Conservation (phyloP, 2,113 vertebrate genomes). For the Serinus canaria region DNA sequence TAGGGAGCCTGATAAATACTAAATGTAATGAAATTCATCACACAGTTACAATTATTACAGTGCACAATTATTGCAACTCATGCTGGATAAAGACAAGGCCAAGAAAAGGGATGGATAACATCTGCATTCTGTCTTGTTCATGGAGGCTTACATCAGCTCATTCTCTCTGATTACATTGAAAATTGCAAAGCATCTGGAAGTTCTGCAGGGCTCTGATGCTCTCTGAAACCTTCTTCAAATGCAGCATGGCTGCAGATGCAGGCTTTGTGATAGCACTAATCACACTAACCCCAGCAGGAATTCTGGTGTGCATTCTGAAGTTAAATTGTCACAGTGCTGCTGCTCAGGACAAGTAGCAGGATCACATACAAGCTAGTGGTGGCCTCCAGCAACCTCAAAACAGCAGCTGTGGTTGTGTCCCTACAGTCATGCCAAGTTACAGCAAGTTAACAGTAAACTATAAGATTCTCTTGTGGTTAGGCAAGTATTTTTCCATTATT, state of each 20-base stretch:
- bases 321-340: background rate
- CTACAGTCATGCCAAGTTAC: background rate
- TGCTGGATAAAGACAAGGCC: background rate
- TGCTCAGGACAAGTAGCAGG: background rate
- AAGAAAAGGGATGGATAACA: background rate
- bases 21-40: background rate
- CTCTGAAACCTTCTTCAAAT: background rate
- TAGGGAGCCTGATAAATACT: background rate
- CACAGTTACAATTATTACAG: background rate
- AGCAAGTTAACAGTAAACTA: background rate
- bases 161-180: background rate
- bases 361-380: background rate
- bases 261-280: background rate
- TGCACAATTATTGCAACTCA: background rate
- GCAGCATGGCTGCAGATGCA: background rate
- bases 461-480: background rate
- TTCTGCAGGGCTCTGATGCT: background rate
- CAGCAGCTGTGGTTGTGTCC: conserved; percentile 1
- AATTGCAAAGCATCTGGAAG: background rate
- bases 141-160: background rate
- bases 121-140: background rate
- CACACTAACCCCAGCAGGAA: background rate
- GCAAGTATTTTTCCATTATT: background rate
- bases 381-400: conserved; percentile 10
- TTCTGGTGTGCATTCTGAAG: background rate